phyloP scores from a whole-genome alignment of 1,140 invertebrate genomes.

The Monomorium pharaonis region DNA sequence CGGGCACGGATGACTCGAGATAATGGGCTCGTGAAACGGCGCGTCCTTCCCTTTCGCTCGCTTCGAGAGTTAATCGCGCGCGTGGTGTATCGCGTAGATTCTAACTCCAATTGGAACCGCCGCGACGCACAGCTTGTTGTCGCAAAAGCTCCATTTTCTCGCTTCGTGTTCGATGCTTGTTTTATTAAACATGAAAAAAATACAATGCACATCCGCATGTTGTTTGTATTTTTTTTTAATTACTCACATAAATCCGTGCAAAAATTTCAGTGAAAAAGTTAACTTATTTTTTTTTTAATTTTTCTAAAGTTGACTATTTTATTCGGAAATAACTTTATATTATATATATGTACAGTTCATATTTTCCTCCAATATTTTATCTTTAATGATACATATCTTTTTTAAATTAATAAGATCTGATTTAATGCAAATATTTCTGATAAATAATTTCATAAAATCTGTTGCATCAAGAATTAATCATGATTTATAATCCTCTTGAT shows the following conservation, averaged over 20 bases:
- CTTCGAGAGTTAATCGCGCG: conserved; percentile 32
- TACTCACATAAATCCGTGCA: neutral
- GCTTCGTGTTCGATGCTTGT: neutral
- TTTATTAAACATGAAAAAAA: neutral
- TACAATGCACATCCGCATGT: neutral
- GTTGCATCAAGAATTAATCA: too few species aligned
- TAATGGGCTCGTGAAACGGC: conserved; percentile 57
- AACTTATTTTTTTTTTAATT: neutral
- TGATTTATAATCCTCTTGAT: too few species aligned
- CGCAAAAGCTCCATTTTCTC: conserved; percentile 36
- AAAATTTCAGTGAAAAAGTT: neutral
- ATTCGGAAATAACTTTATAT: neutral
- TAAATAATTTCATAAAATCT: neutral
- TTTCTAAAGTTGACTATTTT: neutral
- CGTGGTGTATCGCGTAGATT: conserved; percentile 37
- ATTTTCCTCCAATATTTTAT: neutral
- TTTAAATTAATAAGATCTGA: neutral
- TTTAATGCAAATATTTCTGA: neutral
- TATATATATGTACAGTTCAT: neutral
- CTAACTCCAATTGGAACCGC: conserved; percentile 39
- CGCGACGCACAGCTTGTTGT: neutral
- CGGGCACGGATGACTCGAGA: conserved; percentile 53
- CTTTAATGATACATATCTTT: neutral
- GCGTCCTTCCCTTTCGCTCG: conserved; percentile 12
- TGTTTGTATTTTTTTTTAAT: neutral